Percentiles rank a stretch among this genome's conserved stretches.
phyloP scores from a whole-genome alignment of 2,797 vertebrate species.

The Dryobates pubescens region DNA sequence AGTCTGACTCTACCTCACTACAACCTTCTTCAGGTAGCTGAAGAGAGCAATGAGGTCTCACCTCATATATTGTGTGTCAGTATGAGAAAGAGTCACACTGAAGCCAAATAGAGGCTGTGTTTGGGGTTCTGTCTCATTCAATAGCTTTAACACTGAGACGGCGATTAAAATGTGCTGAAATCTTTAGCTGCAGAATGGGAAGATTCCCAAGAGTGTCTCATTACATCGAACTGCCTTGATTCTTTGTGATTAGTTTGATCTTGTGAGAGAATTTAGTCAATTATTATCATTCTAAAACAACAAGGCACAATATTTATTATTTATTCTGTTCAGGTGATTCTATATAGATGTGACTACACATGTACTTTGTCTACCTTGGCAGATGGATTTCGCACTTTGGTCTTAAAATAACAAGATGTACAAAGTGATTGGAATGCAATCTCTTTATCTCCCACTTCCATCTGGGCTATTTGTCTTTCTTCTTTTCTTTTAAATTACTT shows the following conservation, averaged over 20 bases:
- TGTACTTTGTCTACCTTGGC: not conserved
- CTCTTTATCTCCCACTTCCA: not conserved
- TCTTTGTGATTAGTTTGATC: not conserved
- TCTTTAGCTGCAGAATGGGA: not conserved
- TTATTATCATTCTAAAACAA: not conserved
- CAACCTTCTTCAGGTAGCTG: too few relatives aligned
- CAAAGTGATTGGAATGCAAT: not conserved
- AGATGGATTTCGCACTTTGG: not conserved
- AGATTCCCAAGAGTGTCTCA: not conserved
- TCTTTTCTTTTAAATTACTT: not conserved
- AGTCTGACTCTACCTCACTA: too few relatives aligned
- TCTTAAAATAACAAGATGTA: not conserved
- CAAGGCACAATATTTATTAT: not conserved
- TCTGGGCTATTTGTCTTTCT: not conserved
- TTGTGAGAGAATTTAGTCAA: not conserved
- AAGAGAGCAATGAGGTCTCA: too few relatives aligned
- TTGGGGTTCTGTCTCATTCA: not conserved
- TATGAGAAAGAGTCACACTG: not conserved
- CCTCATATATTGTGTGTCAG: not conserved
- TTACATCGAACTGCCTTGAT: not conserved
- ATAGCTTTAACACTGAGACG: not conserved
- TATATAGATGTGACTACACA: not conserved
- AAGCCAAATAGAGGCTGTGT: not conserved
- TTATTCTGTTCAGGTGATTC: not conserved
- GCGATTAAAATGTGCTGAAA: not conserved